Evolutionary conservation across 2,888 invertebrate species (phyloP).

Genomic region (Stictocephala bisonia): DNA sequence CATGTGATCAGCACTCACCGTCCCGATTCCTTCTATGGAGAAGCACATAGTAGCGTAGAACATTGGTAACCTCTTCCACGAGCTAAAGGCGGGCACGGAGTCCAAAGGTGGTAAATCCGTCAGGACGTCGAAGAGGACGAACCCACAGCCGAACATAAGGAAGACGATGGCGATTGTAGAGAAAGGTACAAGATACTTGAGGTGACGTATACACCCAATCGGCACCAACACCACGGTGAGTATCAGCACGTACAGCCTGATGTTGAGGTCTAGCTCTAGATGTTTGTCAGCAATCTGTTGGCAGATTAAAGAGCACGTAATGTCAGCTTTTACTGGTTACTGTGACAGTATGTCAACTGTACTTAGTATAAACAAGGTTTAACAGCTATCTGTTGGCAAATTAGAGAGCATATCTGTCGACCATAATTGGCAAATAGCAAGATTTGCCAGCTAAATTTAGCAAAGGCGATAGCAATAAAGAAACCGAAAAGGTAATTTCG

Average conservation of each 20-base stretch:
- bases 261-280: constrained; percentile 53
- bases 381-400: constrained; percentile 55
- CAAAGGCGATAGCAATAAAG: too few relatives aligned
- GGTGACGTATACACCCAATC: constrained; percentile 78
- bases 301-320: too few relatives aligned
- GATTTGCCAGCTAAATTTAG: too few relatives aligned
- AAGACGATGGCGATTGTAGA: constrained; percentile 88
- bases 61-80: constrained; percentile 72
- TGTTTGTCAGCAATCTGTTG: constrained; percentile 57
- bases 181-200: constrained; percentile 88
- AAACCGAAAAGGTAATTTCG: too few relatives aligned
- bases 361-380: too few relatives aligned
- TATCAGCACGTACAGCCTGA: constrained; percentile 75
- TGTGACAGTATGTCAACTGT: too few relatives aligned
- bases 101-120: constrained; percentile 69
- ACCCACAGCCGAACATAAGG: constrained; percentile 80
- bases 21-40: constrained; percentile 97
- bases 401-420: too few relatives aligned
- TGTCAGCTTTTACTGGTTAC: too few relatives aligned
- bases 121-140: constrained; percentile 88
- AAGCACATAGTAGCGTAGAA: constrained; percentile 97
- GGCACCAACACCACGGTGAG: constrained; percentile 77
- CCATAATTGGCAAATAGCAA: too few relatives aligned
- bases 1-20: constrained; percentile 67
- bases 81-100: constrained; percentile 66